Evolutionary conservation across 2,113 vertebrate species (phyloP), one percentile per base, ranked within the genome.

Genomic region (Danionella cerebrum): DNA sequence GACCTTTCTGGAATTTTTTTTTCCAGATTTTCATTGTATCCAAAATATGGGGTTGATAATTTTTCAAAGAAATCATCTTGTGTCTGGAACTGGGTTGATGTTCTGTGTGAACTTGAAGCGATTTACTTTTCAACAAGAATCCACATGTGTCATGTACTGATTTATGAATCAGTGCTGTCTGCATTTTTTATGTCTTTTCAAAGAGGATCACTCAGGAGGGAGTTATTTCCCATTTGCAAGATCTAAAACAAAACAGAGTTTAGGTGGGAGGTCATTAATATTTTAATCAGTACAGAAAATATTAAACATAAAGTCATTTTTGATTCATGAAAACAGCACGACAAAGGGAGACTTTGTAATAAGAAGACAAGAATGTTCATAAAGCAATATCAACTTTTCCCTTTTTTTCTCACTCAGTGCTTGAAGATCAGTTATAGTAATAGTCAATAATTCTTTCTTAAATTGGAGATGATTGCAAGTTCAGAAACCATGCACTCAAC

Each of bases 301-400:
- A 60, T 60, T 60, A 29, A 44, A 3, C 14, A 44, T 18, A 24
- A 24, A 29, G 38, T 60, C 14, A 31, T 19, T 60, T 44, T 44
- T 2, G 16, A 60, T 60, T 60, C 24, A 60, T 45, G 57, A 60
- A 16, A 31, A 45, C 25, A 60, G 57, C 57, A 44, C 38, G 57
- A 25, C 6, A 7, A 31, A 19, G 6, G 10, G 11, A 44, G 25
- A 60, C 44, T 60, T 60, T 45, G 57, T 45, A 24, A 29, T 45
- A 11, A 16, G 27, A 39, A 60, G 57, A 45, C 57, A 60, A 29
- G 57, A 60, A 45, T 60, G 25, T 44, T 6, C 18, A n/a, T n/a
- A n/a, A n/a, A n/a, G n/a, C n/a, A n/a, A n/a, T n/a, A n/a, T n/a
- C n/a, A n/a, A n/a, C n/a, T n/a, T 2, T 24, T 16, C 13, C 25